phyloP scores from a whole-genome alignment of 1,140 invertebrate genomes.

The Drosophila orosa region DNA sequence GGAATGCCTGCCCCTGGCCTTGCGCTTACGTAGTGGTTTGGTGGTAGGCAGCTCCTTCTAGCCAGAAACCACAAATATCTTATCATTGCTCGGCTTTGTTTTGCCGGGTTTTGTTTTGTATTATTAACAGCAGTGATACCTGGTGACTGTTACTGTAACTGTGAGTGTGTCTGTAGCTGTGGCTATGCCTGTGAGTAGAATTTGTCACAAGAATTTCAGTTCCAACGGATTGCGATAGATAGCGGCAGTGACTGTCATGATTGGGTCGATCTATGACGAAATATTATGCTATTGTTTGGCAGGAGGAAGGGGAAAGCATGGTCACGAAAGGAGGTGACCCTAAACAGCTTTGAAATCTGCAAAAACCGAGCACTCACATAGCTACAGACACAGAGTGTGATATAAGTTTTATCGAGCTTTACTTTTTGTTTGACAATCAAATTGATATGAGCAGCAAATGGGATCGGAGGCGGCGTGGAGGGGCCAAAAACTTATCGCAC shows the following conservation, averaged over 20 bases:
- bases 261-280: slow-evolving; percentile 6
- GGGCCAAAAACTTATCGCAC: slow-evolving; percentile 9
- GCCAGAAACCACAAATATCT: slow-evolving; percentile 56
- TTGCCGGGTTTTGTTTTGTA: slow-evolving; percentile 14
- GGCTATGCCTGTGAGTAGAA: slow-evolving; percentile 1
- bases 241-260: neutral
- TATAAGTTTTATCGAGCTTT: slow-evolving; percentile 33
- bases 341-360: neutral
- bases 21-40: slow-evolving; percentile 38
- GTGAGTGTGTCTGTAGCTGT: slow-evolving; percentile 11
- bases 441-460: slow-evolving; percentile 24
- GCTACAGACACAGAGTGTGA: slow-evolving; percentile 8
- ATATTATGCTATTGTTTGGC: neutral
- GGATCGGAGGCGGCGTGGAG: neutral
- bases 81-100: slow-evolving; percentile 32
- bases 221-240: neutral
- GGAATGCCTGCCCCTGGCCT: slow-evolving; percentile 2
- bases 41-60: slow-evolving; percentile 29
- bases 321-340: neutral
- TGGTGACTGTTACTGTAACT: neutral
- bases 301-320: too few relatives aligned
- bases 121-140: slow-evolving; percentile 23
- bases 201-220: slow-evolving; percentile 46
- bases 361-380: slow-evolving; percentile 3
- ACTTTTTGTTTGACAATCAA: slow-evolving; percentile 49